These are phyloP conservation scores for Lepeophtheirus salmonis DNA, from an alignment of 1,140 invertebrate species.

Conservation along the genomic window DNA sequence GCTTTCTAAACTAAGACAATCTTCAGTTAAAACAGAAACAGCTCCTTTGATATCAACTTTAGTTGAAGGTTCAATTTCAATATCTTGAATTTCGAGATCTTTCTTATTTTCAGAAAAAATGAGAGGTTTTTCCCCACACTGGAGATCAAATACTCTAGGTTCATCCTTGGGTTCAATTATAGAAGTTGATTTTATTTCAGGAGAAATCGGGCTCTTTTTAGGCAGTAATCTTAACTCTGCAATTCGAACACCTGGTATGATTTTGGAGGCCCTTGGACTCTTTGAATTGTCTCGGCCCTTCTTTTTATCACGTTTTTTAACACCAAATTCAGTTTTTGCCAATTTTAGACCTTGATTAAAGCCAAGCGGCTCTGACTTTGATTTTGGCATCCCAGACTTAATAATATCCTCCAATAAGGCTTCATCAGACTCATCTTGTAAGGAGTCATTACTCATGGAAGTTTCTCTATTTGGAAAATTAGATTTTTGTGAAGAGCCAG, in stretches of 20 bases:
- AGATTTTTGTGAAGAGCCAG: neutral
- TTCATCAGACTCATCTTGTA: constrained; percentile 43
- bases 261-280: constrained; percentile 9
- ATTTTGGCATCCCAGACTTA: constrained; percentile 48
- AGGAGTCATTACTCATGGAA: too few relatives aligned
- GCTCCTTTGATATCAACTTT: neutral
- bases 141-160: too few relatives aligned
- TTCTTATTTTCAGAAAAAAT: too few relatives aligned
- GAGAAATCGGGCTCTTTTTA: too few relatives aligned
- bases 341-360: constrained; percentile 6
- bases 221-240: neutral
- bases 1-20: neutral
- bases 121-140: too few relatives aligned
- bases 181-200: too few relatives aligned
- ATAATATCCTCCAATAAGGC: constrained; percentile 55
- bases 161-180: too few relatives aligned
- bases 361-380: constrained; percentile 21
- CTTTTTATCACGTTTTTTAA: neutral
- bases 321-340: neutral
- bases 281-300: constrained; percentile 1
- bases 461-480: too few relatives aligned
- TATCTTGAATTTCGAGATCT: neutral
- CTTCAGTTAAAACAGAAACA: neutral
- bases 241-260: constrained; percentile 8
- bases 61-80: neutral